Conservation (phyloP, 2,113 vertebrate species). For the Hippocampus barbouri region DNA sequence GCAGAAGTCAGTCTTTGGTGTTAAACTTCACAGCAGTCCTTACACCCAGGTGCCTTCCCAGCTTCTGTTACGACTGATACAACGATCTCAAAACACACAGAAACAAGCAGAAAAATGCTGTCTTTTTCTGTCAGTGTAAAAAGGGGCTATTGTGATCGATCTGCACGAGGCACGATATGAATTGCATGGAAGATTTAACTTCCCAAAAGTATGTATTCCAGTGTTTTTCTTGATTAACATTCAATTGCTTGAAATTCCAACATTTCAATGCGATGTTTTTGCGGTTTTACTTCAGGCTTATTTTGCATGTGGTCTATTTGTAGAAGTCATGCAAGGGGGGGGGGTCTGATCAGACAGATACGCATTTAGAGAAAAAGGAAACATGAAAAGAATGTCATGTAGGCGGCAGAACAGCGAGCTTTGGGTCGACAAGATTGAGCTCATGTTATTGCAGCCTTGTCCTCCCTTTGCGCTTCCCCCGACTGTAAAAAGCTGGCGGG, state of each 20-base stretch:
- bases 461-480: constrained; percentile 40
- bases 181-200: neutral
- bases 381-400: constrained; percentile 49
- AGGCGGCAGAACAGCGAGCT: constrained; percentile 30
- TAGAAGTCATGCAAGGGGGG: constrained; percentile 5
- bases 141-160: neutral
- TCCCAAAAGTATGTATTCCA: neutral
- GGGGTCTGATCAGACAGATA: constrained; percentile 17
- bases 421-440: constrained; percentile 47
- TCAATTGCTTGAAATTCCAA: neutral
- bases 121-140: neutral
- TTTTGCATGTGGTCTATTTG: constrained; percentile 22
- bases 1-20: too few relatives aligned
- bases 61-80: too few relatives aligned
- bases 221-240: neutral
- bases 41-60: too few relatives aligned
- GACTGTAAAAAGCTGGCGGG: constrained; percentile 56
- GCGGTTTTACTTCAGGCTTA: constrained; percentile 27
- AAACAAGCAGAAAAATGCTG: too few relatives aligned
- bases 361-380: constrained; percentile 43
- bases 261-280: constrained; percentile 20
- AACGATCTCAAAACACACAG: too few relatives aligned
- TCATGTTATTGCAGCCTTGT: constrained; percentile 51
- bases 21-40: too few relatives aligned
- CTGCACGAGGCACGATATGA: neutral